Evolutionary conservation across 2,888 invertebrate genomes (phyloP), one percentile per base, ranked within the genome.

Genomic region (Trypoxylon attenuatum): DNA sequence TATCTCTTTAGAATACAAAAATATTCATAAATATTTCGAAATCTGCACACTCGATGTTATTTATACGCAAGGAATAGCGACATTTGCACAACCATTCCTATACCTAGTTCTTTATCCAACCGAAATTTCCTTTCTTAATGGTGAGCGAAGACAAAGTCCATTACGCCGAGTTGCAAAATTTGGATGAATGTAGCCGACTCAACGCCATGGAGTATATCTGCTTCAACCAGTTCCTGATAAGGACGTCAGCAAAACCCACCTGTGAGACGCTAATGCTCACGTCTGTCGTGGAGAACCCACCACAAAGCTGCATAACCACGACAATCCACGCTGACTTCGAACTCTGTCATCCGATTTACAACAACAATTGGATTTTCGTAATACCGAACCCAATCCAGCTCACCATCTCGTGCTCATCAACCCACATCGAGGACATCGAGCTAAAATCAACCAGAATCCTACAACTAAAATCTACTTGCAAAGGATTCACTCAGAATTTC

Each of bases 391-490:
- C 19, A 8, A 1, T 33, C 5, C 21, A 13, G n/a, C n/a, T 50
- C 15, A 50, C 39, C 1, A 21, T 38, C 10, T 16, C 23, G 18
- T 51, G 25, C 16, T 39, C 25, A 1, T 2, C 18, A n/a, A 18
- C 23, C 5, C 39, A 51, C 5, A 51, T 51, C 18, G 50, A 51
- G 18, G 39, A 39, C 16, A 18, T 51, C 23, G 15, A 51, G 18
- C 6, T 51, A 23, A 19, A 38, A 21, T 13, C 50, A 13, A 8
- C 23, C 10, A 39, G 38, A 38, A 15, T 38, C 21, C 33, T 50
- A 16, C 49, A 15, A 6, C 21, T 50, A 13, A 23, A 50, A 18
- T 25, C 38, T 5, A 16, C 38, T 23, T 50, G 39, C 23, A 39
- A 51, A 19, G 51, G n/a, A n/a, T n/a, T n/a, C n/a, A n/a, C n/a